phyloP scores from a whole-genome alignment of 2,888 invertebrate genomes.

The Lasioglossum villosulum region DNA sequence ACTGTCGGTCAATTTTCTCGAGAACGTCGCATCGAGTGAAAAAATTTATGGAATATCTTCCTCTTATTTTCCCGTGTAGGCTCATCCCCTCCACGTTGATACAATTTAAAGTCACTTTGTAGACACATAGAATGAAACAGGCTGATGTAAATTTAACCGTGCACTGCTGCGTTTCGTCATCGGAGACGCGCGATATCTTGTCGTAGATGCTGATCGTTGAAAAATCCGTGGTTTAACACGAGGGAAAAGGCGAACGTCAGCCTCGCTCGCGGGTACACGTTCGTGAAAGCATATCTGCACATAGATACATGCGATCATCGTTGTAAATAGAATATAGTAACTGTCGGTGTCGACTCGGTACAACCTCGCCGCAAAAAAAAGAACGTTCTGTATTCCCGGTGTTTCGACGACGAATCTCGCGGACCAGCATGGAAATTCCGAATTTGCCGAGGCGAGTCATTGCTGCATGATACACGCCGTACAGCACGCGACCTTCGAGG shows the following conservation, averaged over 20 bases:
- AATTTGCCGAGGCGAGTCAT: conserved; percentile 6
- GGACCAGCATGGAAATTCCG: conserved; percentile 8
- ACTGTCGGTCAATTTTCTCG: too few species aligned
- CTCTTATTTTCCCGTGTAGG: too few species aligned
- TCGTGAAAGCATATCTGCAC: conserved; percentile 18
- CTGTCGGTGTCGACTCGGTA: not conserved
- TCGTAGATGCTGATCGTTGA: not conserved
- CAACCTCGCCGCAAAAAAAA: not conserved
- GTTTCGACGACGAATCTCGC: conserved; percentile 1
- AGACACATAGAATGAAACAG: too few species aligned
- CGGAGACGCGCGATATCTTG: not conserved
- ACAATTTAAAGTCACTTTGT: too few species aligned
- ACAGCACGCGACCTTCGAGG: conserved; percentile 34
- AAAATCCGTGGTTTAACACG: conserved; percentile 36
- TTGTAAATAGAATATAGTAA: conserved; percentile 26
- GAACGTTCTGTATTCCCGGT: not conserved
- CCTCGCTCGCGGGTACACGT: conserved; percentile 14
- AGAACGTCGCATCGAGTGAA: too few species aligned
- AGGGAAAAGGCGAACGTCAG: conserved; percentile 23
- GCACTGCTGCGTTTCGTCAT: not conserved
- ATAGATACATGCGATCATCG: conserved; percentile 8
- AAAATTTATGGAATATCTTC: too few species aligned
- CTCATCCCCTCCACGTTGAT: too few species aligned
- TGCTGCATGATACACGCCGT: conserved; percentile 41
- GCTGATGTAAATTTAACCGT: conserved; percentile 1